Conservation (phyloP, 2,888 invertebrate genomes). For the Cremastobaeus sp. region DNA sequence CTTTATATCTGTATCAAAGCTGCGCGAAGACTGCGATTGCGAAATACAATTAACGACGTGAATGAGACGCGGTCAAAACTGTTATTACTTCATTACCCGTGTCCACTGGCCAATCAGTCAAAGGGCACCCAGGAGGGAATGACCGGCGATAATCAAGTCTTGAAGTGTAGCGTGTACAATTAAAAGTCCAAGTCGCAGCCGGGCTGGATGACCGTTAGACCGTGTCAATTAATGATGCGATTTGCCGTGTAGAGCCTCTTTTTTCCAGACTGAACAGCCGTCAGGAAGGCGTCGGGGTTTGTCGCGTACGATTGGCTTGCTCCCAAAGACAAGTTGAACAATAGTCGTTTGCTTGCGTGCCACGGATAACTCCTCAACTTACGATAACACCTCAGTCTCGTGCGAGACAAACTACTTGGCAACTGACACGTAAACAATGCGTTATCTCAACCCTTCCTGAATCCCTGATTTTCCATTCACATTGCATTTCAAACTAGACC, state of each 20-base stretch:
- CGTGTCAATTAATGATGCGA: conserved; percentile 71
- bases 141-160: conserved; percentile 43
- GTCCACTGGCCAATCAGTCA: too few relatives aligned
- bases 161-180: conserved; percentile 64
- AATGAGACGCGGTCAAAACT: too few relatives aligned
- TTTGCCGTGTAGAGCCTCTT: conserved; percentile 56
- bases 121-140: background rate
- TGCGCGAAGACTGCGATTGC: too few relatives aligned
- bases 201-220: conserved; percentile 65
- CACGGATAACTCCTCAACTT: conserved; percentile 30
- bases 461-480: too few relatives aligned
- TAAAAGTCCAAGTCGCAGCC: conserved; percentile 65
- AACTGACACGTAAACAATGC: conserved; percentile 48
- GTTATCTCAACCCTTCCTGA: too few relatives aligned
- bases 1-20: too few relatives aligned
- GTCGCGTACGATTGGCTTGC: conserved; percentile 58
- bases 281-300: conserved; percentile 66
- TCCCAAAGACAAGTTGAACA: conserved; percentile 45
- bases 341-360: conserved; percentile 56
- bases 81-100: too few relatives aligned
- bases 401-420: conserved; percentile 60
- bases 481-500: too few relatives aligned
- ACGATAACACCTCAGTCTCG: conserved; percentile 22
- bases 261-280: conserved; percentile 66
- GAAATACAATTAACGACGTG: too few relatives aligned